Evolutionary conservation across 1,140 invertebrate species (phyloP), one percentile per base, ranked within the genome.

Genomic region (Cecropterus lyciades): DNA sequence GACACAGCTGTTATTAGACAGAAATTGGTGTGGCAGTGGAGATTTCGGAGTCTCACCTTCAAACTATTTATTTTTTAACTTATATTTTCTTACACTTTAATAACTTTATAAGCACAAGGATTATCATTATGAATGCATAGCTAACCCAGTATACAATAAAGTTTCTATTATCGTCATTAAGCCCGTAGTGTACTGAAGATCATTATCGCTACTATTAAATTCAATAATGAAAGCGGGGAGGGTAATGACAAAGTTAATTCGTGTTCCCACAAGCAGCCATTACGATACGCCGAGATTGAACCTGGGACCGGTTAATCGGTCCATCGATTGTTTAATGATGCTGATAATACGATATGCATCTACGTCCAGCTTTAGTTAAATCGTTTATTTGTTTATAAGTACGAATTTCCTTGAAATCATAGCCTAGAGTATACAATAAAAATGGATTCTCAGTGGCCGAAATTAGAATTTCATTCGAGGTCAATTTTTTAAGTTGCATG

Each of bases 271-370:
- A 46, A 30, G 24, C 55, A 63, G 59, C 49, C 63, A 69, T 66
- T 48, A 59, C 17, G 56, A 67, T 57, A 49, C 48, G 45, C 59
- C 64, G 75, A 11, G 67, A 68, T 63, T 52, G 67, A 69, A 64
- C 62, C 69, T 40, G 42, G 64, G 24, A 53, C 45, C 69, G 64
- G 67, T 75, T 77, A 74, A 67, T 70, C 53, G 62, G 15, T 24
- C 64, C 59, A 72, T 77, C 69, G 75, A 72, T 72, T 73, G 72
- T 71, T 73, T 71, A 73, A 77, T 68, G 68, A 73, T 56, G 48
- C 56, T 43, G 63, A 48, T 60, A 48, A 13, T 13, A 8, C 43
- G 57, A 60, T 66, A 57, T 53, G 46, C 66, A 63, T 63, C 65
- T 57, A 13, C 24, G 49, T 52, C 57, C 57, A 62, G 56, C 65